Evolutionary conservation across 92 coral and sea anemone species (phyloP), one percentile per base, ranked within the genome.

Genomic region (Zoanthus sociatus): DNA sequence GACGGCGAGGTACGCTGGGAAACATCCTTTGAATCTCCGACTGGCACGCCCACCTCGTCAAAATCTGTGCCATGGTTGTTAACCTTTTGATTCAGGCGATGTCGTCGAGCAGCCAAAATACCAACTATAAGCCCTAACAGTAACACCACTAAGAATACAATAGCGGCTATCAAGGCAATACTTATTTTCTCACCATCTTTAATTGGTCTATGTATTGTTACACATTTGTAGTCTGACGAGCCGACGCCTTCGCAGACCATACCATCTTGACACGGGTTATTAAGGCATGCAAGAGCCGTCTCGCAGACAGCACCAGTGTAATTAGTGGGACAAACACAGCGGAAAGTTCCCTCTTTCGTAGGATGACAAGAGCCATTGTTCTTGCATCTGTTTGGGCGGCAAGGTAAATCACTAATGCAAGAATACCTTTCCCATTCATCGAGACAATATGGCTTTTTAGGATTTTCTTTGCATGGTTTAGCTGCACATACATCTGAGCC

Each of bases 1-100:
- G 97, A 96, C 48, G 99, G 98, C 9, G 97, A 94, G 5, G 98
- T 94, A 42, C 90, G 93, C 83, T 90, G 99, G 9, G 93, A 97
- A 10, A 92, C 90, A 73, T 91, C 95, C 66, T 89, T 98, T 7
- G 96, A 82, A 68, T 91, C 97, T 47, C 87, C 91, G 21, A 79
- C 83, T 37, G 95, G 93, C 17, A 89, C 92, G 58, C 87, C 89
- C 15, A 94, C 89, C 78, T 92, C 98, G 37, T 93, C 98, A 54
- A 76, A 87, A 77, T 76, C 89, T 18, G 90, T 86, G 86, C 86
- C 92, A 53, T 74, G 61, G 89, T 33, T 71, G 37, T 84, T 90
- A 67, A 73, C 84, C 64, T 85, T 81, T 15, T 78, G 93, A 33
- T 48, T 92, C 76, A 92, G 82, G 74, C 91, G 91, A 50, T 83